These are phyloP conservation scores for Pipistrellus nathusii DNA, from an alignment of 2,797 vertebrate species.

Conservation along the genomic window DNA sequence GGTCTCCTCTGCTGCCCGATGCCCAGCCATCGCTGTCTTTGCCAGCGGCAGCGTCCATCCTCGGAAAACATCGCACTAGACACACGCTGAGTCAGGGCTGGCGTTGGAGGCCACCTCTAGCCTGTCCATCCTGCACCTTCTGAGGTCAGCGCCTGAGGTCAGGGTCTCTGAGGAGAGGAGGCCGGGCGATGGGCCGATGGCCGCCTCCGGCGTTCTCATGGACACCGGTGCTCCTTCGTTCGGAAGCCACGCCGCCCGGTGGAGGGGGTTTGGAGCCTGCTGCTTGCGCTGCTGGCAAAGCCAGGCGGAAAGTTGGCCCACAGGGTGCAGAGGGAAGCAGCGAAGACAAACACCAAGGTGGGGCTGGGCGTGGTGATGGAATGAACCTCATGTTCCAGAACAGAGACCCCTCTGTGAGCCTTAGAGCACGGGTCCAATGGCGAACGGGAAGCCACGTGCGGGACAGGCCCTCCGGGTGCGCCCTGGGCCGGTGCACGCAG, in stretches of 20 bases:
- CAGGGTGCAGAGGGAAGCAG: neutral
- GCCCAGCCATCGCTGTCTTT: neutral
- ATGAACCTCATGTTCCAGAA: neutral
- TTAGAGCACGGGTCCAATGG: neutral
- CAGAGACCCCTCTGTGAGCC: neutral
- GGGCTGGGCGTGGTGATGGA: neutral
- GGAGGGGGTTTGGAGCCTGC: neutral
- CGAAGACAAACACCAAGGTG: neutral
- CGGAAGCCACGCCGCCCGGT: neutral
- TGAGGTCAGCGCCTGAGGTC: neutral
- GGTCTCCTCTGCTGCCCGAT: neutral
- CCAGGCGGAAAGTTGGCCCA: conserved; percentile 46
- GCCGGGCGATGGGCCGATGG: accelerated
- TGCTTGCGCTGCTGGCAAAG: conserved; percentile 5
- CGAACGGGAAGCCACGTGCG: neutral
- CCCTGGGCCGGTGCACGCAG: neutral
- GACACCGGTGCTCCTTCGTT: neutral
- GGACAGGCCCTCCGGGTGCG: neutral
- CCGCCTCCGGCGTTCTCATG: neutral
- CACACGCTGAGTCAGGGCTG: too few relatives aligned
- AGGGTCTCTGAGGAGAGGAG: accelerated
- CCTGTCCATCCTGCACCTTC: neutral
- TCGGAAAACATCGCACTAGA: neutral
- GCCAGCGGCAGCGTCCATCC: neutral
- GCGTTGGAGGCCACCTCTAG: neutral